Base-by-base conservation (phyloP, 1,140 invertebrate species). In the Myzus persicae region DNA sequence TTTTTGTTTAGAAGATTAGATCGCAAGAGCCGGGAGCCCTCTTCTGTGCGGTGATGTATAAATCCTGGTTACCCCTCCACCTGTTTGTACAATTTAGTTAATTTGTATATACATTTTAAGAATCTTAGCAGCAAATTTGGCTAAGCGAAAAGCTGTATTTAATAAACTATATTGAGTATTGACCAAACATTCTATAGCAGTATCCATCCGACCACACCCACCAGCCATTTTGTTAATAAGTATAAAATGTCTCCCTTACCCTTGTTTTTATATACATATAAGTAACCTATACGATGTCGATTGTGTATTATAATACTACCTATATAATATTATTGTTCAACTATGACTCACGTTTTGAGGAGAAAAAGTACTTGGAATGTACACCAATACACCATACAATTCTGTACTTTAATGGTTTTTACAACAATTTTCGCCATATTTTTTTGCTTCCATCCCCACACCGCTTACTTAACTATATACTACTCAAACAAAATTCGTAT, bases 131-230 rank as follows among this genome's bases (percentile, higher is more conserved):
- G 54, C 26, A 31, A 76, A 76, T 67, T 67, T 14, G 3, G 14
- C 59, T 67, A n/a, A n/a, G 9, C 26, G 31, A 18, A 2, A 6
- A 31, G 6, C n/a, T 18, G 31, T n/a, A 36, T n/a, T 76, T 76
- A 76, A 76, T 76, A 76, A n/a, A n/a, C 31, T n/a, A 76, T 76
- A 76, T 76, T 76, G 59, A 76, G 36, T 76, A 76, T 76, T 76
- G 59, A 76, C 59, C n/a, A 76, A 76, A 76, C 59, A 76, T 76
- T 36, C 11, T 76, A 76, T 76, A n/a, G 14, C 31, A n/a, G 11
- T 76, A 5, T 76, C 14, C 14, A 76, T n/a, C 59, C 14, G n/a
- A 76, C 59, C 59, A 76, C 59, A 76, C 59, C 59, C 59, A 76
- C 31, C n/a, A 76, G 31, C 59, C 59, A 76, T 76, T n/a, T 76